Conservation (phyloP, 1,140 invertebrate genomes). For the Ridgeia piscesae region DNA sequence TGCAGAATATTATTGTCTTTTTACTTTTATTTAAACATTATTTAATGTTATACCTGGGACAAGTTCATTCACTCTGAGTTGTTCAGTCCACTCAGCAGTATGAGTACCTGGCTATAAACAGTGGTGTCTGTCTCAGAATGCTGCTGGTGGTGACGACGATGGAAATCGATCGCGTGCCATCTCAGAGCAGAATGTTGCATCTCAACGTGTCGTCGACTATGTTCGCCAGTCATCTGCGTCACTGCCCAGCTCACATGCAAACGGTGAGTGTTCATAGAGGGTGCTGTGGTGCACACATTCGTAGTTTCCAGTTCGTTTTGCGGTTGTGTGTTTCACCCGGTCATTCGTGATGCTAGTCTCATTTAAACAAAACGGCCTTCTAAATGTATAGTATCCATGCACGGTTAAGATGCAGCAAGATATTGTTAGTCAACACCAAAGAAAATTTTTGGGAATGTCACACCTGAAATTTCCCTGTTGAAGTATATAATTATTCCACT, state of each 20-base stretch:
- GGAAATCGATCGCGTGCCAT: background rate
- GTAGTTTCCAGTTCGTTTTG: background rate
- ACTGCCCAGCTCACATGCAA: conserved; percentile 43
- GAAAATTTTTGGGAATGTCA: too few relatives aligned
- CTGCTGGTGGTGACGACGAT: background rate
- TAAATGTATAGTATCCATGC: too few relatives aligned
- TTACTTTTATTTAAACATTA: too few relatives aligned
- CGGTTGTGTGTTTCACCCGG: background rate
- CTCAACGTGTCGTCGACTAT: conserved; percentile 53
- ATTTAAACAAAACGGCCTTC: too few relatives aligned
- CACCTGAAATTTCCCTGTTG: too few relatives aligned
- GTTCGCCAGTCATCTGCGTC: conserved; percentile 48
- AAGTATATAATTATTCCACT: too few relatives aligned
- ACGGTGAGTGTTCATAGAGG: conserved; percentile 39
- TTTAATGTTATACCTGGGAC: too few relatives aligned
- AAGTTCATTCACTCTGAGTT: too few relatives aligned
- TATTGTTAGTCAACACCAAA: too few relatives aligned
- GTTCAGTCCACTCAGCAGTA: too few relatives aligned
- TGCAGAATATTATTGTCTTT: too few relatives aligned
- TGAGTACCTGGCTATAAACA: background rate
- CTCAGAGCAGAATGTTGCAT: background rate
- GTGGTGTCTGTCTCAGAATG: background rate
- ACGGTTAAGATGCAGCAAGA: too few relatives aligned
- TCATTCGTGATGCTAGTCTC: background rate
- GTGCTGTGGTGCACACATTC: background rate